Conservation (phyloP, 2,797 vertebrate species). For the Lithobates pipiens region DNA sequence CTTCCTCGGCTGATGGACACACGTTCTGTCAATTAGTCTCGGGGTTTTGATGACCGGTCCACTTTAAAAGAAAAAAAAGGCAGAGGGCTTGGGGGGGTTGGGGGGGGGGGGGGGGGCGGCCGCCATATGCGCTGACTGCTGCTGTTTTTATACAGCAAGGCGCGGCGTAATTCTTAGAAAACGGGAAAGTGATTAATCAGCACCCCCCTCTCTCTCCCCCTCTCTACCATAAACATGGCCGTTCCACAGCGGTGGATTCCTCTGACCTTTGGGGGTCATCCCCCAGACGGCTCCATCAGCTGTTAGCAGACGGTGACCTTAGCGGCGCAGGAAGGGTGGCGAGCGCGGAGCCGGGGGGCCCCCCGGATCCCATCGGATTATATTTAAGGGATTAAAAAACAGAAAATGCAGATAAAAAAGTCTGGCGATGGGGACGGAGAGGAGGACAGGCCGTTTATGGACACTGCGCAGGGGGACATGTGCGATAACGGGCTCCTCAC, state of each 20-base stretch:
- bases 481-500: too few relatives aligned
- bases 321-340: background rate
- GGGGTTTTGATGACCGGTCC: too few relatives aligned
- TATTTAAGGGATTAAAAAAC: background rate
- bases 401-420: background rate
- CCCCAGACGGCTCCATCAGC: slow-evolving; percentile 13
- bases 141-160: too few relatives aligned
- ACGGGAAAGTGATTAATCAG: too few relatives aligned
- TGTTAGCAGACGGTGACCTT: slow-evolving; percentile 18
- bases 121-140: too few relatives aligned
- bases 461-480: background rate
- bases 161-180: too few relatives aligned
- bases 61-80: too few relatives aligned
- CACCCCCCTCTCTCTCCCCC: background rate
- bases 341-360: background rate
- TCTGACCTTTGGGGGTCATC: slow-evolving; percentile 35
- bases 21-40: background rate
- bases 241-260: background rate
- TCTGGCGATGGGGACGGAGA: background rate
- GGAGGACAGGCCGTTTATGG: background rate
- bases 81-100: too few relatives aligned
- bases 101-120: too few relatives aligned
- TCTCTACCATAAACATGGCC: slow-evolving; percentile 4
- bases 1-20: too few relatives aligned
- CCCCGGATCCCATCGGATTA: too few relatives aligned